These are phyloP conservation scores for Ectropis grisescens DNA, from an alignment of 1,140 invertebrate genomes.

Conservation along the genomic window DNA sequence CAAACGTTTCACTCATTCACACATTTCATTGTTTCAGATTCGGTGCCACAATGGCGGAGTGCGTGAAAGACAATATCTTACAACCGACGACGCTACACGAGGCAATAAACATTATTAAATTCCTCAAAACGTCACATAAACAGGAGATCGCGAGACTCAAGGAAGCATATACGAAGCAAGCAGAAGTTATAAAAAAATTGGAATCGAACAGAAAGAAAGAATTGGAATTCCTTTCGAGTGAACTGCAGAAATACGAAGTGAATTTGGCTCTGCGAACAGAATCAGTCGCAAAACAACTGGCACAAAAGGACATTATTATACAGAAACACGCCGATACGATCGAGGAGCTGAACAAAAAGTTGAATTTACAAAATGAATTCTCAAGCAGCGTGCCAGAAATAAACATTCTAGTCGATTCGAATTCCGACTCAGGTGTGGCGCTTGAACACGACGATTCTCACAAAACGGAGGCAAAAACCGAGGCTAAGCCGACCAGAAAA, in stretches of 20 bases:
- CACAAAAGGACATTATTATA: conserved; percentile 51
- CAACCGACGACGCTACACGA: conserved; percentile 52
- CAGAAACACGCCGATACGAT: conserved; percentile 42
- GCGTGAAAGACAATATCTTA: conserved; percentile 33
- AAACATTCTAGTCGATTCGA: conserved; percentile 41
- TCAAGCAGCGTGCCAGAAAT: conserved; percentile 33
- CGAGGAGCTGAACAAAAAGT: conserved; percentile 41
- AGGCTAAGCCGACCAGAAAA: conserved; percentile 45
- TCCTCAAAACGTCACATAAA: conserved; percentile 50
- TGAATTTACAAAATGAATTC: conserved; percentile 27
- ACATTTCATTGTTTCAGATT: conserved; percentile 40
- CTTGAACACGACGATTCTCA: conserved; percentile 44
- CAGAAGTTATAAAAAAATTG: conserved; percentile 45
- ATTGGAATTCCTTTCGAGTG: conserved; percentile 48
- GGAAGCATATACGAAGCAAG: conserved; percentile 40
- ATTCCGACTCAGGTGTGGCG: conserved; percentile 56
- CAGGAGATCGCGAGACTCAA: conserved; percentile 47
- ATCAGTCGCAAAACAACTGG: conserved; percentile 41
- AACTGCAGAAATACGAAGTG: conserved; percentile 56
- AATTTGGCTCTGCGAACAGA: conserved; percentile 48
- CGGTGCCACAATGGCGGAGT: conserved; percentile 19
- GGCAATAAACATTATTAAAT: conserved; percentile 55
- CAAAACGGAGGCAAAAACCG: conserved; percentile 33
- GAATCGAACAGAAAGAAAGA: conserved; percentile 55
- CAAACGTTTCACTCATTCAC: conserved; percentile 4